Evolutionary conservation across 2,888 invertebrate species (phyloP), one percentile per base, ranked within the genome.

Genomic region (Hylaea fasciaria): DNA sequence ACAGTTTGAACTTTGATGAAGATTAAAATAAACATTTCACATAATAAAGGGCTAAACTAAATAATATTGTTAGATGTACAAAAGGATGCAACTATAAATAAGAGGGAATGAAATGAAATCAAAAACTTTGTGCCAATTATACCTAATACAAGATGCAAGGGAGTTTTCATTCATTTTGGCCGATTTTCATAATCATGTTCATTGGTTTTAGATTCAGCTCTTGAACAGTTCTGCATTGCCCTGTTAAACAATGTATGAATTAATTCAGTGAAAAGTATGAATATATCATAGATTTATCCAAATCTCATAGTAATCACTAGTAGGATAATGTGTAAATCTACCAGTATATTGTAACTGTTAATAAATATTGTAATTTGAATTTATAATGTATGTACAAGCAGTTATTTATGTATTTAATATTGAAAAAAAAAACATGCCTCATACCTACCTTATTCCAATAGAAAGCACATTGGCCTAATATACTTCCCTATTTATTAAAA

Each of bases 251-350:
- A 17, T 78, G 78, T 78, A 80, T 80, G 76, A 60, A 55, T 39
- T 9, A 41, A 35, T 40, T 51, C 2, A 22, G 22, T 5, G n/a
- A 43, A 13, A 10, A 1, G 62, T 62, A 65, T 62, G 57, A 51
- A n/a, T 51, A 59, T 46, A 64, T 52, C 48, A 32, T n/a, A 35
- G 17, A 35, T 49, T 40, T 61, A 62, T 64, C 46, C 32, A 55
- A 57, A 53, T 37, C 0, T 29, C 11, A 54, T 62, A 62, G 48
- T 57, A 60, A 70, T 73, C 68, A 75, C 68, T 67, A 75, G 73
- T 76, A 79, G 69, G 71, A 62, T 62, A 76, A 81, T 90, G 91
- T 90, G 91, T 90, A 89, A 90, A 89, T 90, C 89, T 90, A 89
- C 87, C 83, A 74, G 68, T 66, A 63, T 67, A 57, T 67, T 55